Conservation (phyloP, 30 jellyfish, hydroid and myxozoan species). For the Nemopilema nomurai region DNA sequence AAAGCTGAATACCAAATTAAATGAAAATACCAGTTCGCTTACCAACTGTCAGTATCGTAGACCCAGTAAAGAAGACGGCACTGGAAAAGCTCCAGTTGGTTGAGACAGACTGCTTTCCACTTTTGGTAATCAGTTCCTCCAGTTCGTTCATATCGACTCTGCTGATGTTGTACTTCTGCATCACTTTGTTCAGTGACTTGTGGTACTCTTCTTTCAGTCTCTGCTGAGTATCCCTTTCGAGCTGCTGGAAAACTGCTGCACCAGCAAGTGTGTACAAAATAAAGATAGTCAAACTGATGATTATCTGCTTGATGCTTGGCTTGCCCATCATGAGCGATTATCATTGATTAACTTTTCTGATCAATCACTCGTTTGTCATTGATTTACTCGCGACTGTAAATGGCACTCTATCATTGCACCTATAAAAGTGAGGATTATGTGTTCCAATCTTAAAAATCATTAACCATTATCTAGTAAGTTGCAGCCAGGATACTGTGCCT, state of each 20-base stretch:
- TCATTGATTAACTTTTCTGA: not conserved
- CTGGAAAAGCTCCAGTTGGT: slow-evolving; percentile 45
- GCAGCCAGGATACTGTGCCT: no score
- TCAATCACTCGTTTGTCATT: no score
- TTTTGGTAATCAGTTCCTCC: slow-evolving; percentile 17
- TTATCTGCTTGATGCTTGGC: slow-evolving; percentile 16
- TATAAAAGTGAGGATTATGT: no score
- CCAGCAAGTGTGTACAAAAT: slow-evolving; percentile 10
- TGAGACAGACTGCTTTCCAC: slow-evolving; percentile 22
- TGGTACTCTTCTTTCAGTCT: not conserved
- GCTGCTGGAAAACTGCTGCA: slow-evolving; percentile 49
- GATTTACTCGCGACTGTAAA: no score
- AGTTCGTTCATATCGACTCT: slow-evolving; percentile 16
- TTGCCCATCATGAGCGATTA: not conserved
- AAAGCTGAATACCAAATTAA: not conserved
- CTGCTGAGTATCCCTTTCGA: slow-evolving; percentile 23
- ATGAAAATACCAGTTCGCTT: not conserved
- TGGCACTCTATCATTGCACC: no score
- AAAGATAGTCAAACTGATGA: slow-evolving; percentile 1
- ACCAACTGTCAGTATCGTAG: slow-evolving; percentile 66
- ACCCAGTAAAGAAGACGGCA: slow-evolving; percentile 49
- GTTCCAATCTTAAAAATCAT: no score
- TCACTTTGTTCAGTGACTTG: not conserved
- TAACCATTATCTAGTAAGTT: no score
- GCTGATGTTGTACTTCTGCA: slow-evolving; percentile 25